These are phyloP conservation scores for Adoxophyes honmai DNA, from an alignment of 1,140 invertebrate species.

Conservation along the genomic window DNA sequence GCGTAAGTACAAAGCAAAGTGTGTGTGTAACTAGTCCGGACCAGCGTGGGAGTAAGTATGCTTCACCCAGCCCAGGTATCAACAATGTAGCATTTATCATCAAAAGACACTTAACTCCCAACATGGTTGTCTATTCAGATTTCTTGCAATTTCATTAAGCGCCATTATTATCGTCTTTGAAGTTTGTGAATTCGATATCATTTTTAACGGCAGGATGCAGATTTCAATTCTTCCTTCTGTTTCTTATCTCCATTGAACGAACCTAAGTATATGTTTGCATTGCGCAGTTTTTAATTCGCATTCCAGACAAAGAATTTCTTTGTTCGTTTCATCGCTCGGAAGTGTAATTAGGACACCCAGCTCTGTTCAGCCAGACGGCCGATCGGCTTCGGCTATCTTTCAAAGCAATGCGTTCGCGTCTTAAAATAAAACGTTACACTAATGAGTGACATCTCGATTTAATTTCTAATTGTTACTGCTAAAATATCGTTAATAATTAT, in stretches of 20 bases:
- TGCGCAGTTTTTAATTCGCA: not conserved
- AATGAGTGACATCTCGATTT: slow-evolving; percentile 7
- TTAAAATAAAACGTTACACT: slow-evolving; percentile 8
- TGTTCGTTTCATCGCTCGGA: not conserved
- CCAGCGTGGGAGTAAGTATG: not conserved
- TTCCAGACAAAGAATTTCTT: slow-evolving; percentile 7
- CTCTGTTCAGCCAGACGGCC: not conserved
- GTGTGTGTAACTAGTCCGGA: not conserved
- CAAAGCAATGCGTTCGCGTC: not conserved
- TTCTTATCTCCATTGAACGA: no score
- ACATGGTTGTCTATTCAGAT: slow-evolving; percentile 1
- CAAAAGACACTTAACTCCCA: slow-evolving; percentile 3
- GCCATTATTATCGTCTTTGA: not conserved
- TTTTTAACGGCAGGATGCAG: not conserved
- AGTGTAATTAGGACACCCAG: slow-evolving; percentile 8
- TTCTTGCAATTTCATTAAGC: slow-evolving; percentile 3
- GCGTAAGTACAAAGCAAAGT: not conserved
- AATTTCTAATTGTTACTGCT: not conserved
- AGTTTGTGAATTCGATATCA: not conserved
- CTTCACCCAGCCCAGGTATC: slow-evolving; percentile 9
- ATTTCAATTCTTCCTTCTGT: not conserved
- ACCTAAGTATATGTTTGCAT: no score
- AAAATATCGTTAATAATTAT: slow-evolving; percentile 39
- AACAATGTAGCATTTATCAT: slow-evolving; percentile 6
- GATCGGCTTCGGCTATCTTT: not conserved